Percentiles rank a stretch among this genome's conserved stretches.
phyloP scores from a whole-genome alignment of 1,140 invertebrate genomes.

The Hesperophylax magnus region DNA sequence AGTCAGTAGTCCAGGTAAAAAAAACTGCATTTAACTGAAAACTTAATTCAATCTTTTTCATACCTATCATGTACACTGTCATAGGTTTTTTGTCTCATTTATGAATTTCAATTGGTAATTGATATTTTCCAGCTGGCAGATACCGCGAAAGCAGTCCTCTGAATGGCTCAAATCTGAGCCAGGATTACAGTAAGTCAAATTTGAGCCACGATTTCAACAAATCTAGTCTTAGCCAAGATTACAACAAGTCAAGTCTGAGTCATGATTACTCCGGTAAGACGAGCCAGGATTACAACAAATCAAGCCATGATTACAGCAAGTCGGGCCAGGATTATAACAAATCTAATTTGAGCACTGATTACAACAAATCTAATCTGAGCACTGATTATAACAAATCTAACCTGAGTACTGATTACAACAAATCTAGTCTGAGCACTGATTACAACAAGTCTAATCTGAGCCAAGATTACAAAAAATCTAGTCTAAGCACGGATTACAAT shows the following conservation, averaged over 20 bases:
- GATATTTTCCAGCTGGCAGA: conserved; percentile 51
- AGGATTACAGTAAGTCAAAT: conserved; percentile 65
- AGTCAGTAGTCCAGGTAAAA: conserved; percentile 52
- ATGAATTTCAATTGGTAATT: not conserved
- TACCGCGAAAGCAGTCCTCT: conserved; percentile 54
- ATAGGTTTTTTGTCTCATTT: not conserved
- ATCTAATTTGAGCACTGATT: conserved; percentile 61
- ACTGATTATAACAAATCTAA: conserved; percentile 59
- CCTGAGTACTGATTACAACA: conserved; percentile 62
- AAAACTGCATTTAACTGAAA: too few relatives aligned
- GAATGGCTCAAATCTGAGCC: conserved; percentile 40
- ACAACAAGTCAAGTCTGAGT: conserved; percentile 57
- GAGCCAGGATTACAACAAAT: too few relatives aligned
- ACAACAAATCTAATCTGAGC: conserved; percentile 62
- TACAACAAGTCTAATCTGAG: conserved; percentile 33
- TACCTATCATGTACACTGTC: not conserved
- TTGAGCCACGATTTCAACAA: conserved; percentile 59
- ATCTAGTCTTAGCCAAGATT: not conserved
- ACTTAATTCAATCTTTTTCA: not conserved
- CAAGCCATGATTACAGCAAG: conserved; percentile 63
- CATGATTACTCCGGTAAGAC: conserved; percentile 55
- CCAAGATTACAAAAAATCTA: conserved; percentile 63
- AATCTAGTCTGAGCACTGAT: conserved; percentile 60
- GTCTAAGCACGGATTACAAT: conserved; percentile 56
- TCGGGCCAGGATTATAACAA: conserved; percentile 49